phyloP scores from a whole-genome alignment of 2,797 vertebrate genomes.

The Syndactyla subalaris region DNA sequence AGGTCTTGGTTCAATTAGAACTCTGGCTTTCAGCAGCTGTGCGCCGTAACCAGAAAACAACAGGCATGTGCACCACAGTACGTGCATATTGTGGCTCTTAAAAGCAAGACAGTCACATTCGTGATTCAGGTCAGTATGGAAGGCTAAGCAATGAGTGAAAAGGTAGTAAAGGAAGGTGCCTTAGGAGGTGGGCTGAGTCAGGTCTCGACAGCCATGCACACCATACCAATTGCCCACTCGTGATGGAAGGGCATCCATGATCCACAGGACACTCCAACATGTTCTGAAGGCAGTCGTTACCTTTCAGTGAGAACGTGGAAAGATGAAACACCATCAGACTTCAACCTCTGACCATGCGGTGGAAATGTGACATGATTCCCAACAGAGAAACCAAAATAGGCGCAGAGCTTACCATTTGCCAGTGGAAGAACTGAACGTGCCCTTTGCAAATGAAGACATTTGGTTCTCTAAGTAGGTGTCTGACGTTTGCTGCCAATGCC shows the following conservation, averaged over 20 bases:
- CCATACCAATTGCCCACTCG: too few relatives aligned
- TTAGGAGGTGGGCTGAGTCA: not conserved
- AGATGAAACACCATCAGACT: not conserved
- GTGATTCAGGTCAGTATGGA: not conserved
- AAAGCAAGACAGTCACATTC: not conserved
- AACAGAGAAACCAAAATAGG: not conserved
- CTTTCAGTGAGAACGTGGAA: not conserved
- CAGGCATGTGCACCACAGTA: rapidly evolving
- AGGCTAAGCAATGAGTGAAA: not conserved
- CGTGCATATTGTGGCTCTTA: not conserved
- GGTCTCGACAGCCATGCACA: rapidly evolving
- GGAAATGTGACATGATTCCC: not conserved
- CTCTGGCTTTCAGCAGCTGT: not conserved
- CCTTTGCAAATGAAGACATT: not conserved
- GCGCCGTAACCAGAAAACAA: rapidly evolving
- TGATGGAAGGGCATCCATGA: rapidly evolving
- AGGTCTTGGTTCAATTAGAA: rapidly evolving
- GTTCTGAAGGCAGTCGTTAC: not conserved
- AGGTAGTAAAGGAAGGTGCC: not conserved
- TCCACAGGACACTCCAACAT: rapidly evolving
- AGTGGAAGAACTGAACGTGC: rapidly evolving
- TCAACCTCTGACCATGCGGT: rapidly evolving
- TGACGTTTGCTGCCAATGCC: not conserved
- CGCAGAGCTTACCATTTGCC: not conserved
- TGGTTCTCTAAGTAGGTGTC: not conserved